Evolutionary conservation across 2,113 vertebrate species (phyloP), one percentile per base, ranked within the genome.

Genomic region (Hippolais icterina): DNA sequence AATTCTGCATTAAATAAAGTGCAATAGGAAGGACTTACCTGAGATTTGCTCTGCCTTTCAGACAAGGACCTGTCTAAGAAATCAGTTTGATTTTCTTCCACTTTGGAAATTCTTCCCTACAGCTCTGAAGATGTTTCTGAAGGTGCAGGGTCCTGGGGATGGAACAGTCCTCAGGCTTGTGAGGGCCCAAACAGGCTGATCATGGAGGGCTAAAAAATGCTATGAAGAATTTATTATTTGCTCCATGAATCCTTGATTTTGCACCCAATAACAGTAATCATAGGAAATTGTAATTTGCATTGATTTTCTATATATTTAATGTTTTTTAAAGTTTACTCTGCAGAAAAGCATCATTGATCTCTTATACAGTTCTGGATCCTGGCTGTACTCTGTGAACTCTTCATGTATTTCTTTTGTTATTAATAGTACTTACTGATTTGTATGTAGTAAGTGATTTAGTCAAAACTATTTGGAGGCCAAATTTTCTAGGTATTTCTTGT

Each of bases 401-500:
- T 87, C 3, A 17, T 9, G 18, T 84, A 56, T 94, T 94, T 94
- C 20, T 75, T 89, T 89, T 61, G 27, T 82, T 90, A 37, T 87
- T 96, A 83, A 75, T 87, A 93, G 60, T 57, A 28, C 46, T 69
- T 69, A 44, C 60, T 76, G 76, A 90, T 94, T 80, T 94, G 88
- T 68, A 64, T 68, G 83, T 89, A 90, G 61, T 50, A 89, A 93
- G 71, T 83, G 71, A 69, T 83, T 95, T 90, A 86, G 63, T 69
- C 56, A 85, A 78, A 93, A 78, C 52, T 90, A 78, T 71, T 91
- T 87, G 61, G 61, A 96, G 60, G 64, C 60, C 57, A 81, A 2
- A 72, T 93, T 92, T 96, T 94, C 83, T 33, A 76, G 83, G 69
- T 76, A 90, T 31, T 90, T 89, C 71, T 84, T 74, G 56, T 2